phyloP scores from a whole-genome alignment of 1,140 invertebrate species.

The Nasonia giraulti region DNA sequence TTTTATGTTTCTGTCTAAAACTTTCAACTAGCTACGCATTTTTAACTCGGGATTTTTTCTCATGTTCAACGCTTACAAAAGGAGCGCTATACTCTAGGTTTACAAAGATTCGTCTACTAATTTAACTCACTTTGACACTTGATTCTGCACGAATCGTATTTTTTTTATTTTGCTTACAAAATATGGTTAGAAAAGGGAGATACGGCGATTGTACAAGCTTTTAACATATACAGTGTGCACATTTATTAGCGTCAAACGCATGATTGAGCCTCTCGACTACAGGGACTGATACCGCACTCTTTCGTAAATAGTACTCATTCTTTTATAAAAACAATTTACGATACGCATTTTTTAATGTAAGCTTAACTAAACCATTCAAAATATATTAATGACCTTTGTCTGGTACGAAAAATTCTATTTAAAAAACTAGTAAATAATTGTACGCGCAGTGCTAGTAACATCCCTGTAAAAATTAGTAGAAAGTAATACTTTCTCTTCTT shows the following conservation, averaged over 20 bases:
- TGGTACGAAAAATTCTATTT: constrained; percentile 18
- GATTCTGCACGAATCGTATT: constrained; percentile 17
- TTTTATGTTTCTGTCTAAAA: constrained; percentile 32
- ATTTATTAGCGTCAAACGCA: constrained; percentile 30
- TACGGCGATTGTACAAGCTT: constrained; percentile 34
- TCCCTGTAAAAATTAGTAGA: constrained; percentile 36
- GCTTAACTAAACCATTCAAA: too few species aligned
- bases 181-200: constrained; percentile 36
- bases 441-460: constrained; percentile 20
- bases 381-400: constrained; percentile 2
- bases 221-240: constrained; percentile 28
- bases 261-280: constrained; percentile 10
- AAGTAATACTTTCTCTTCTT: constrained; percentile 39
- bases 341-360: constrained; percentile 21
- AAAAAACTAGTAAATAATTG: constrained; percentile 39
- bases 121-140: constrained; percentile 40
- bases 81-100: background rate
- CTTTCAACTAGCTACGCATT: constrained; percentile 6
- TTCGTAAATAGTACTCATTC: constrained; percentile 35
- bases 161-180: constrained; percentile 26
- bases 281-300: constrained; percentile 29
- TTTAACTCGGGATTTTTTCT: background rate
- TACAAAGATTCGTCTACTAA: constrained; percentile 22
- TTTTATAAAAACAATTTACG: constrained; percentile 41
- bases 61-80: constrained; percentile 35